Evolutionary conservation across 2,113 vertebrate species (phyloP).

Genomic region (Cettia cetti): DNA sequence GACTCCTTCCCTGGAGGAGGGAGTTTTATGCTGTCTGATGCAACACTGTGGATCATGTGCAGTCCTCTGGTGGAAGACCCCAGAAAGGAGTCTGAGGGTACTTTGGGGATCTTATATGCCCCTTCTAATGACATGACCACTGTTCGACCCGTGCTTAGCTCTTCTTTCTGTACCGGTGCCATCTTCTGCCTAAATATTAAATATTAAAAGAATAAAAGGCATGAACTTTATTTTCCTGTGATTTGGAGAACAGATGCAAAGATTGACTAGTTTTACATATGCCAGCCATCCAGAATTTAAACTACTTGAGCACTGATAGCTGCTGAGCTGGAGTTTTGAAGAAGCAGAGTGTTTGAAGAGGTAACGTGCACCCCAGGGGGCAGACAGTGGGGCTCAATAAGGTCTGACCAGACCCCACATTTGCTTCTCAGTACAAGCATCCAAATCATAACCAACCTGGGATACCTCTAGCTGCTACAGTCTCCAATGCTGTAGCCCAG

Average conservation of each 20-base stretch:
- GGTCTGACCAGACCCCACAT: not conserved
- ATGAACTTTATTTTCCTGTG: not conserved
- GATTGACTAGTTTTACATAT: not conserved
- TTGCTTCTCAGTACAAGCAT: not conserved
- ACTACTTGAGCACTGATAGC: not conserved
- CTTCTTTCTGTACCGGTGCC: not conserved
- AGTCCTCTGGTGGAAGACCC: not conserved
- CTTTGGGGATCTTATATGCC: not conserved
- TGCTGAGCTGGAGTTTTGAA: not conserved
- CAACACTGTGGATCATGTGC: not conserved
- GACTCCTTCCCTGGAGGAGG: not conserved
- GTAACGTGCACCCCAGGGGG: accelerated
- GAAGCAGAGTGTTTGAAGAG: not conserved
- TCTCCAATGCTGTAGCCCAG: not conserved
- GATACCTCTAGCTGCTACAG: not conserved
- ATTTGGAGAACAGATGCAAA: not conserved
- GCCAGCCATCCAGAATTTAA: not conserved
- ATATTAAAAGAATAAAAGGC: not conserved
- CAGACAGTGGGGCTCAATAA: not conserved
- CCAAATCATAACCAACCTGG: not conserved
- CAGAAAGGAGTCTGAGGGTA: not conserved
- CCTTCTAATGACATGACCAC: not conserved
- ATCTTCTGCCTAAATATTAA: not conserved
- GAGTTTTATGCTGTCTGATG: not conserved
- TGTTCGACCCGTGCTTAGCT: not conserved